phyloP scores from a whole-genome alignment of 1,140 invertebrate species.

The Eupeodes corollae region DNA sequence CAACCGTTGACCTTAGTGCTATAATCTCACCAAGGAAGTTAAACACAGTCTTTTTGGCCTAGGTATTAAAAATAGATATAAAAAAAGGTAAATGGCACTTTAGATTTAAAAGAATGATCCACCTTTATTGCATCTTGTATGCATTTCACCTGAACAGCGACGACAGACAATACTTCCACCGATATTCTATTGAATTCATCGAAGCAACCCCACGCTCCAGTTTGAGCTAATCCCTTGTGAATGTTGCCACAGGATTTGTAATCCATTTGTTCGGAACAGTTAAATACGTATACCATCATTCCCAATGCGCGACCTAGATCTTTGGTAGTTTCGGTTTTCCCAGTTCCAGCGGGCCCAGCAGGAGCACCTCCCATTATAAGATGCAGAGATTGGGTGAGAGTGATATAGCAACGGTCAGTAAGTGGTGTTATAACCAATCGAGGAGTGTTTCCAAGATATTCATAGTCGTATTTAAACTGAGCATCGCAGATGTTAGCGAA shows the following conservation, averaged over 20 bases:
- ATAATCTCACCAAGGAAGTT: slow-evolving; percentile 77
- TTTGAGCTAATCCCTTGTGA: slow-evolving; percentile 78
- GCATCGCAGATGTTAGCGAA: slow-evolving; percentile 90
- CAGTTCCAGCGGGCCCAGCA: slow-evolving; percentile 75
- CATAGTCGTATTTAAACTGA: slow-evolving; percentile 81
- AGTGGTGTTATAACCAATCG: slow-evolving; percentile 79
- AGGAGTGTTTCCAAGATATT: slow-evolving; percentile 83
- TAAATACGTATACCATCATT: slow-evolving; percentile 92
- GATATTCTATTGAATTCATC: slow-evolving; percentile 92
- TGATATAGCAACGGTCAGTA: slow-evolving; percentile 87
- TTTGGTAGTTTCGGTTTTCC: slow-evolving; percentile 90
- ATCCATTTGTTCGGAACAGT: slow-evolving; percentile 94
- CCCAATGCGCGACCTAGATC: slow-evolving; percentile 81
- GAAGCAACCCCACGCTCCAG: slow-evolving; percentile 92
- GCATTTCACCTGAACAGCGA: slow-evolving; percentile 74
- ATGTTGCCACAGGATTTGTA: slow-evolving; percentile 89
- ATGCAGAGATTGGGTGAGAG: slow-evolving; percentile 77
- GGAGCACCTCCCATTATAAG: slow-evolving; percentile 86
- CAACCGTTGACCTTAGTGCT: slow-evolving; percentile 62
- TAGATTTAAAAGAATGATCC: neutral
- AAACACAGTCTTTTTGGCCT: slow-evolving; percentile 61
- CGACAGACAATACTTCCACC: slow-evolving; percentile 84
- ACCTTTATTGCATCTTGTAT: slow-evolving; percentile 74
- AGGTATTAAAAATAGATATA: neutral
- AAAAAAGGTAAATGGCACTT: neutral